Percentiles rank a stretch among this genome's conserved stretches.
Conservation (phyloP, 2,888 invertebrate genomes). For the Keiferia lycopersicella region DNA sequence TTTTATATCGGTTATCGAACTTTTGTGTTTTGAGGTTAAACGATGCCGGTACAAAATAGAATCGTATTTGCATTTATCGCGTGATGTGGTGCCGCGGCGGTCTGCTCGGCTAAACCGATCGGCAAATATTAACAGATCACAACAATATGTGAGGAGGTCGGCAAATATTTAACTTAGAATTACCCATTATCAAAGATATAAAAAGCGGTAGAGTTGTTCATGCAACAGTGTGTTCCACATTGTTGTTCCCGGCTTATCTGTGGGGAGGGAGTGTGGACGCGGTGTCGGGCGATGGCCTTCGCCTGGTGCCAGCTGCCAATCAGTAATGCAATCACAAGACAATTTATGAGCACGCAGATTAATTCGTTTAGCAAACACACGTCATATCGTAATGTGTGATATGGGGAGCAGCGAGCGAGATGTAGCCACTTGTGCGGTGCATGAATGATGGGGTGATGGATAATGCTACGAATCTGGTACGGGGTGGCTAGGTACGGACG, state of each 20-base stretch:
- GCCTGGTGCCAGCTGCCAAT: background rate
- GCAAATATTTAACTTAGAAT: background rate
- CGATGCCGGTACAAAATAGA: background rate
- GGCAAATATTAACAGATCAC: background rate
- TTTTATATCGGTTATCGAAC: constrained; percentile 1
- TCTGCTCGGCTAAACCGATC: background rate
- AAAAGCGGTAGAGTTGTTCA: too few species aligned
- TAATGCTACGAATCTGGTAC: too few species aligned
- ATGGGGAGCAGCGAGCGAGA: background rate
- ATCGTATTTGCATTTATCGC: background rate
- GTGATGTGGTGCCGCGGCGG: background rate
- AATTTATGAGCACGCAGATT: background rate
- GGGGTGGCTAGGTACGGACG: too few species aligned
- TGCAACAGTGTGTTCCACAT: background rate
- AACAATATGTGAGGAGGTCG: background rate
- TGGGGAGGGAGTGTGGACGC: background rate
- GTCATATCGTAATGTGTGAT: background rate
- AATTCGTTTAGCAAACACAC: background rate
- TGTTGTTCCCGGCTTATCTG: background rate
- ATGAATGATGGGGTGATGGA: too few species aligned
- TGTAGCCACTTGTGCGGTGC: background rate
- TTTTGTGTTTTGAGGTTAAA: constrained; percentile 7
- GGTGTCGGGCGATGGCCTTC: background rate
- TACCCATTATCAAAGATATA: too few species aligned
- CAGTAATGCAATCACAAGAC: background rate